Base-by-base conservation (phyloP, 53 echinoderm and acorn worm species). In the Pentamera pediparva region DNA sequence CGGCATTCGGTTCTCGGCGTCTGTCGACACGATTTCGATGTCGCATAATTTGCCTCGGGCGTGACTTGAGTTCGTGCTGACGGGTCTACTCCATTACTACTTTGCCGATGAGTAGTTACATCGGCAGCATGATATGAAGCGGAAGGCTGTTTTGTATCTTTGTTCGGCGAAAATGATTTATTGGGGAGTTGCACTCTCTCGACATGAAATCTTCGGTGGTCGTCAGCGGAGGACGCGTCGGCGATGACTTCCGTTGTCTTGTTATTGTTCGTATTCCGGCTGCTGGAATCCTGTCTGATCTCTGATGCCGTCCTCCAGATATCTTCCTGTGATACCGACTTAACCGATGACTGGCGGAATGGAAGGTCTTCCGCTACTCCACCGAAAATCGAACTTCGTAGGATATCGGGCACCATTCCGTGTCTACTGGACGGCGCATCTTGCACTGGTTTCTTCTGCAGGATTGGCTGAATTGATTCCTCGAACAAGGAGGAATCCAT, bases 341-440 rank as follows among this genome's bases (percentile, higher is more conserved):
- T 7, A 8, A 37, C 12, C 12, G 67, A 67, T 37, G 67, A 41
- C 28, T 67, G 22, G 15, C 13, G 0, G 3, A 67, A 22, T 17
- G 67, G 67, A 6, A 67, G 18, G 25, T 43, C 45, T 9, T 20
- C 7, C 3, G 67, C 67, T 32, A 67, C 29, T 3, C 67, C 67
- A n/a, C 45, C 45, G 67, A 48, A 67, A 12, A 67, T 67, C 25
- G 67, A 67, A 67, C 43, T 43, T 12, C 45, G 67, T 15, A 67
- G 7, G 40, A 43, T 18, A 37, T 67, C 29, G 29, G 67, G 48
- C 37, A 67, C 45, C 7, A 22, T 13, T 28, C 41, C 45, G 24
- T 17, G 12, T 54, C 28, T 17, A 19, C 25, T 26, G 43, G 43
- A 15, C 24, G 29, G 26, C 4, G 18, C 17, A 5, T 11, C 18